Conservation (phyloP, 1,140 invertebrate genomes). For the Oryzaephilus surinamensis region DNA sequence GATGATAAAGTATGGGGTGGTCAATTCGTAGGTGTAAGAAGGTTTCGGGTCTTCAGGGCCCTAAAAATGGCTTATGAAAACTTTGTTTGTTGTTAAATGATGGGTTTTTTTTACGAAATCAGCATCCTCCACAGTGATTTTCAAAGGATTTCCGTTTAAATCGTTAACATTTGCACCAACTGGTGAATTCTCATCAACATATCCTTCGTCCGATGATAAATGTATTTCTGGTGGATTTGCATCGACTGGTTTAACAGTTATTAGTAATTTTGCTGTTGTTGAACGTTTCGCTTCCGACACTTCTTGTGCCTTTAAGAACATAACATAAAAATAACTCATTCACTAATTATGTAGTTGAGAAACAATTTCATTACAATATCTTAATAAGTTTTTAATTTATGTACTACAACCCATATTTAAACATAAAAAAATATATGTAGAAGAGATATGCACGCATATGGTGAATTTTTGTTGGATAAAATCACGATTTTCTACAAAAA, state of each 20-base stretch:
- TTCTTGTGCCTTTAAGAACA: conserved; percentile 67
- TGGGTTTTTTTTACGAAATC: conserved; percentile 68
- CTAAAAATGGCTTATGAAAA: conserved; percentile 32
- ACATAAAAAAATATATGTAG: too few species aligned
- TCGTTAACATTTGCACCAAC: conserved; percentile 72
- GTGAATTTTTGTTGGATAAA: too few species aligned
- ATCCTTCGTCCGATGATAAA: conserved; percentile 61
- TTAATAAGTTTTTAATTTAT: too few species aligned
- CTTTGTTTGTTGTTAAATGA: not conserved
- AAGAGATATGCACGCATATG: too few species aligned
- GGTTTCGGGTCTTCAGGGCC: conserved; percentile 58
- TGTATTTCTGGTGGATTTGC: conserved; percentile 69
- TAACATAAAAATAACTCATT: too few species aligned
- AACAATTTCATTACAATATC: too few species aligned
- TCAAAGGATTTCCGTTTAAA: conserved; percentile 51
- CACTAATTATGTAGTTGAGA: too few species aligned
- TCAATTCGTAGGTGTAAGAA: conserved; percentile 70
- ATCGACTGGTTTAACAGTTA: conserved; percentile 74
- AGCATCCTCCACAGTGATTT: conserved; percentile 64
- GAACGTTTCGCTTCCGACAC: conserved; percentile 63
- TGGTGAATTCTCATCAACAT: conserved; percentile 75
- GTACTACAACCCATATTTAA: too few species aligned
- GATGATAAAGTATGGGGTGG: conserved; percentile 72
- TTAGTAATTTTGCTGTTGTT: conserved; percentile 68
- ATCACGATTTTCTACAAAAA: too few species aligned